Conservation (phyloP, 2,797 vertebrate genomes). For the Hoplostethus atlanticus region DNA sequence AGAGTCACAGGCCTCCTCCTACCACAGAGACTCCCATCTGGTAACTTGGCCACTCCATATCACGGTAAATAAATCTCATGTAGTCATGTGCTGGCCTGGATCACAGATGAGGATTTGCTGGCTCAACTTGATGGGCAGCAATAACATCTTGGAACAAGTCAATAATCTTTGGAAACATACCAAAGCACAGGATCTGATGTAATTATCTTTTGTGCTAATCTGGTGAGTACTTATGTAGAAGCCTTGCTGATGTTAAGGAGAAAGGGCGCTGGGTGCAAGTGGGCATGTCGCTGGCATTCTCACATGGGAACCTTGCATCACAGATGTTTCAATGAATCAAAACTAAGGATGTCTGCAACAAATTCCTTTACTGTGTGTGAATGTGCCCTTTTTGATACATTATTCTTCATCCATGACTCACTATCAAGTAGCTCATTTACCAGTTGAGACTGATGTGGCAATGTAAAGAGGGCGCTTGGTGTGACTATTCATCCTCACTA, state of each 20-base stretch:
- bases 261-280: not conserved
- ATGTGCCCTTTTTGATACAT: not conserved
- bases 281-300: not conserved
- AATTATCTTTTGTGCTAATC: not conserved
- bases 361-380: no score
- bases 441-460: constrained; percentile 19
- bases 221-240: not conserved
- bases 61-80: no score
- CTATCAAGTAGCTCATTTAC: not conserved
- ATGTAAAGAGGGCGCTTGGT: not conserved
- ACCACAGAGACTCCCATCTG: constrained; percentile 36
- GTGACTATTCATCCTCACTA: constrained; percentile 40
- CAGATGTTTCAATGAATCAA: not conserved
- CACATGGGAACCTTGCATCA: not conserved
- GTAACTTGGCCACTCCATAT: constrained; percentile 2
- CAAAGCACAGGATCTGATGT: not conserved
- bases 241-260: not conserved
- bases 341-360: not conserved
- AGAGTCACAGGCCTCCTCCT: constrained; percentile 20
- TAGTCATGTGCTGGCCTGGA: constrained; percentile 2
- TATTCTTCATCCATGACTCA: constrained; percentile 5
- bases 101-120: not conserved
- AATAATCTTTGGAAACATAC: not conserved
- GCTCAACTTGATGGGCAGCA: not conserved
- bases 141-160: constrained; percentile 9